A percentile compares a stretch with the other conserved stretches of the same genome.
phyloP scores from a whole-genome alignment of 2,888 invertebrate species.

The Agrochola circellaris region DNA sequence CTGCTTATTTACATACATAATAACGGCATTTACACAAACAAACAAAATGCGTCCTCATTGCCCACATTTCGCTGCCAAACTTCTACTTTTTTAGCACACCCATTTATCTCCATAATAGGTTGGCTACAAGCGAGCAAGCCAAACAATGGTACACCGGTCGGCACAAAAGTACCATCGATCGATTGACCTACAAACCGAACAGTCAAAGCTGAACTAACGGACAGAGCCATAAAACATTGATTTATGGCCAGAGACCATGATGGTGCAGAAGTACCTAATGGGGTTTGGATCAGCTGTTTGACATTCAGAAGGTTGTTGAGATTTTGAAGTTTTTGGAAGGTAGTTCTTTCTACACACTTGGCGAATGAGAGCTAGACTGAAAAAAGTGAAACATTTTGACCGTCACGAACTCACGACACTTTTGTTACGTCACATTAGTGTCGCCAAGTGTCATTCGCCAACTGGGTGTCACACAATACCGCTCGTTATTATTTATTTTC shows the following conservation, averaged over 20 bases:
- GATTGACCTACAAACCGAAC: slow-evolving; percentile 63
- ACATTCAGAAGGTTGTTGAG: slow-evolving; percentile 18
- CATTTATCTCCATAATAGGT: slow-evolving; percentile 43
- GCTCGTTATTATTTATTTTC: too few relatives aligned
- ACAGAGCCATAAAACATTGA: slow-evolving; percentile 48
- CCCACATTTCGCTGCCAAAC: neutral
- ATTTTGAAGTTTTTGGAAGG: neutral
- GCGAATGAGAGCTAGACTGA: neutral
- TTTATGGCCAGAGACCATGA: slow-evolving; percentile 35
- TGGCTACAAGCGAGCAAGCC: slow-evolving; percentile 31
- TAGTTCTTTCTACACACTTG: neutral
- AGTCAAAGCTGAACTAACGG: slow-evolving; percentile 31
- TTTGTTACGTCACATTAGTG: neutral
- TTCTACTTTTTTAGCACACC: neutral
- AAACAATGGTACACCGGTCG: slow-evolving; percentile 41
- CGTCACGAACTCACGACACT: too few relatives aligned
- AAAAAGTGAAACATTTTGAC: too few relatives aligned
- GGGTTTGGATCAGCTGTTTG: slow-evolving; percentile 35
- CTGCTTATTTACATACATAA: neutral
- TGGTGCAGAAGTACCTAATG: slow-evolving; percentile 26
- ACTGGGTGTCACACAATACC: neutral
- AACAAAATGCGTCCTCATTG: neutral
- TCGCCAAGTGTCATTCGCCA: neutral
- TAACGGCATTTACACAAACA: neutral
- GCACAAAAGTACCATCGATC: slow-evolving; percentile 53